Evolutionary conservation across 2,888 invertebrate genomes (phyloP).

Genomic region (Heliconius sara): DNA sequence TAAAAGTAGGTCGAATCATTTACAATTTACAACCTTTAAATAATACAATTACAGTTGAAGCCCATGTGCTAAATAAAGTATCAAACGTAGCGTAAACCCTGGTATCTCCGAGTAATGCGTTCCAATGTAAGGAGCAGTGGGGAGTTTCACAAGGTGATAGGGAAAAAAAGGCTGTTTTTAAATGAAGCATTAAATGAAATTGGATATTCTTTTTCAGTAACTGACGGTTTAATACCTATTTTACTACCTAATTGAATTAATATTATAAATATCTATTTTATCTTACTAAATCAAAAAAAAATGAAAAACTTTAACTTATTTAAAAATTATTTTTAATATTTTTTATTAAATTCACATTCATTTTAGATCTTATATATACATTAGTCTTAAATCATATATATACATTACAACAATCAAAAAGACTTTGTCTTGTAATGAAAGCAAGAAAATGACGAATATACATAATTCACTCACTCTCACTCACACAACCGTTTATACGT

Average conservation of each 20-base stretch:
- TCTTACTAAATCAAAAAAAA: too few relatives aligned
- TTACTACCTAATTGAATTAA: background rate
- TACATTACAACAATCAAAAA: too few relatives aligned
- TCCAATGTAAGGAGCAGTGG: conserved; percentile 49
- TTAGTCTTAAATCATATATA: too few relatives aligned
- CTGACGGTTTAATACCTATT: background rate
- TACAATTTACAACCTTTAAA: too few relatives aligned
- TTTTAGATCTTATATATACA: too few relatives aligned
- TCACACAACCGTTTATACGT: too few relatives aligned
- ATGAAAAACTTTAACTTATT: too few relatives aligned
- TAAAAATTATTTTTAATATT: too few relatives aligned
- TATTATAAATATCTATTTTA: background rate
- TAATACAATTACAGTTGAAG: conserved; percentile 27
- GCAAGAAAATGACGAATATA: too few relatives aligned
- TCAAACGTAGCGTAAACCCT: conserved; percentile 57
- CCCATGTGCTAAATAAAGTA: conserved; percentile 49
- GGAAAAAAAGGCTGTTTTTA: conserved; percentile 6
- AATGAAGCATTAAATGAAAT: background rate
- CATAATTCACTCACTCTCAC: too few relatives aligned
- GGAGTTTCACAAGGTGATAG: background rate
- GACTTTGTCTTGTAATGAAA: too few relatives aligned
- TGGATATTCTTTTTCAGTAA: background rate
- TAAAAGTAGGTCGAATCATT: background rate
- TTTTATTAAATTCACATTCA: too few relatives aligned
- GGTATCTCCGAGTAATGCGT: conserved; percentile 64